phyloP scores from a whole-genome alignment of 1,140 invertebrate species.

The Thereuonema tuberculata region DNA sequence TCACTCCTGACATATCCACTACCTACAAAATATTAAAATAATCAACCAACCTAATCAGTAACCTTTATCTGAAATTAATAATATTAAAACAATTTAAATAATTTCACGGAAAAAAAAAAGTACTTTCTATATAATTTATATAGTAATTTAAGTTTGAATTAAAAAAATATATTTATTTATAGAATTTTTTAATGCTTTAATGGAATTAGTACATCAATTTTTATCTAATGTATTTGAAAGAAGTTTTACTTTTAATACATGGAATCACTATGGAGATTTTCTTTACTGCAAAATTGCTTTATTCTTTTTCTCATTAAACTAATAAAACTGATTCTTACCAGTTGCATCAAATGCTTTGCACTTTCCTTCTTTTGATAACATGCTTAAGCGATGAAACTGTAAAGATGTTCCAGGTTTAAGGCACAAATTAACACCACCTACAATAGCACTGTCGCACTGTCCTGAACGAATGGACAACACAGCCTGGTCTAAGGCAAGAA shows the following conservation, averaged over 20 bases:
- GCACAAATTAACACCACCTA: conserved; percentile 70
- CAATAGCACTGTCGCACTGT: conserved; percentile 81
- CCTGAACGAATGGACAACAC: conserved; percentile 62
- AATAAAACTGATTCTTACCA: conserved; percentile 35
- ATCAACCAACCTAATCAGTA: neutral
- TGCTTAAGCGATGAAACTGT: conserved; percentile 82
- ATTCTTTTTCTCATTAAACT: neutral
- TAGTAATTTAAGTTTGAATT: neutral
- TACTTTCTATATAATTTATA: neutral
- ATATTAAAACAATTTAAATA: neutral
- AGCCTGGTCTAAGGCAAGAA: conserved; percentile 44
- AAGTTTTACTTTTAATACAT: too few relatives aligned
- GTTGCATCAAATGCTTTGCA: conserved; percentile 88
- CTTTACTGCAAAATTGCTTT: too few relatives aligned
- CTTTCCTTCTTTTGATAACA: conserved; percentile 74
- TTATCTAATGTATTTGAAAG: neutral
- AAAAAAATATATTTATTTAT: neutral
- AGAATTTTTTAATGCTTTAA: neutral
- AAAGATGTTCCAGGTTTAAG: conserved; percentile 76
- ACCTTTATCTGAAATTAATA: neutral
- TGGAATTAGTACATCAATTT: neutral
- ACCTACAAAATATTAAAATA: conserved; percentile 20
- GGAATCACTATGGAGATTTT: too few relatives aligned
- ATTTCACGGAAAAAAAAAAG: neutral
- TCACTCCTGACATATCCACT: conserved; percentile 42